Evolutionary conservation across 2,113 vertebrate genomes (phyloP), one percentile per base, ranked within the genome.

Genomic region (Puntigrus tetrazona): DNA sequence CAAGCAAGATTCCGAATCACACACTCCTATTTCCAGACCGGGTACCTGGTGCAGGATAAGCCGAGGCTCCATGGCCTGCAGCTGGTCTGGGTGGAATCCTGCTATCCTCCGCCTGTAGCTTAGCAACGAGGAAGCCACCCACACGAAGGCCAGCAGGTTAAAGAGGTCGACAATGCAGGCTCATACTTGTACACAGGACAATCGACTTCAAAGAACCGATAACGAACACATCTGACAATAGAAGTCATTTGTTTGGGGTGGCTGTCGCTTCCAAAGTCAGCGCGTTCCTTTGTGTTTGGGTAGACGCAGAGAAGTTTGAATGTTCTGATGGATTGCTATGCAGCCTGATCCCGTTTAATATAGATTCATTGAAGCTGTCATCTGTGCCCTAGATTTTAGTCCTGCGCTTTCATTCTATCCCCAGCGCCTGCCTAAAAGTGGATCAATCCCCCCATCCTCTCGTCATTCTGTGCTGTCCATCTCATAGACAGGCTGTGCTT

Each of bases 371-470:
- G 87, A 67, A 77, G 81, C 82, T 13, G 47, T 81, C 22, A 18
- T 63, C 70, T 76, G 69, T 77, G 84, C 4, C 81, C 84, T 50
- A 84, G 84, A 84, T 88, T 86, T 36, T 65, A 31, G 61, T 76
- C 14, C 65, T 69, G 65, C 47, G 0, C 27, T 76, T 72, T 65
- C 14, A 59, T 74, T 82, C 41, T 4, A 11, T 74, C 61, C 27
- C 45, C 67, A 29, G 27, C 22, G 18, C 34, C n/a, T 50, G 34
- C 13, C 63, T 27, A 65, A 72, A 86, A 55, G 3, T 18, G n/a
- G 36, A 43, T 83, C 81, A 36, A 77, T 76, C 57, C 34, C n/a
- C 25, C 65, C n/a, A 47, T 55, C 82, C 69, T 67, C 41, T 47
- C 11, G 9, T 76, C 63, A 18, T n/a, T 36, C 47, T 45, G 31